Base-by-base conservation (phyloP, 1,140 invertebrate genomes). In the Drosophila kepulauana region DNA sequence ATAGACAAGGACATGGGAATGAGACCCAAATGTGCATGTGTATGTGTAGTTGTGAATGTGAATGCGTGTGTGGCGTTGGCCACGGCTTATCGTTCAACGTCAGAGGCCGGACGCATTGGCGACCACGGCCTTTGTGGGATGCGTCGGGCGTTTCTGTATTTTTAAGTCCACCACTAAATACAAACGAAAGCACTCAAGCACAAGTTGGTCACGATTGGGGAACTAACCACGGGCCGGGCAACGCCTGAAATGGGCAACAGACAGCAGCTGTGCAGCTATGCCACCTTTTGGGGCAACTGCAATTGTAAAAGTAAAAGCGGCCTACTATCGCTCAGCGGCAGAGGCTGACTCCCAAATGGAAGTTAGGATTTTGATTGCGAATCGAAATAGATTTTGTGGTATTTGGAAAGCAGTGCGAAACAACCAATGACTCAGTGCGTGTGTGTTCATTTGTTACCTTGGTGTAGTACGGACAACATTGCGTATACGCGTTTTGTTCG, bases 151-250 rank as follows among this genome's bases (percentile, higher is more conserved):
- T 59, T 57, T 88, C 74, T 88, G 84, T 91, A 86, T 91, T 91
- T 91, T 91, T 91, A 91, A 91, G 90, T 88, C 81, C 84, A 91
- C 90, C 90, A 91, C 90, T 91, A 91, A 91, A 91, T 91, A 91
- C 87, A 91, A 91, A 91, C 89, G 81, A 91, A 91, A 91, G 88
- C 84, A 88, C 88, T 91, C 88, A 91, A 91, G 87, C 87, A 91
- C 87, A 91, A 91, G 88, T 91, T 91, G 88, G 80, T 82, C 80
- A 89, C 84, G 85, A 87, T 82, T 86, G 78, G 68, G 68, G 72
- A 72, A 73, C 79, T 66, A 49, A 68, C 57, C 74, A 52, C 73
- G 62, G 54, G 16, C 57, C 65, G 64, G 73, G 57, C 76, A 75
- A 70, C 63, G 63, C 25, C 25, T 54, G 7, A 51, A 30, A 52